Percentiles rank a stretch among this genome's conserved stretches.
These are phyloP conservation scores for Meloidogyne exigua DNA, from an alignment of 1,140 invertebrate species.

Conservation along the genomic window DNA sequence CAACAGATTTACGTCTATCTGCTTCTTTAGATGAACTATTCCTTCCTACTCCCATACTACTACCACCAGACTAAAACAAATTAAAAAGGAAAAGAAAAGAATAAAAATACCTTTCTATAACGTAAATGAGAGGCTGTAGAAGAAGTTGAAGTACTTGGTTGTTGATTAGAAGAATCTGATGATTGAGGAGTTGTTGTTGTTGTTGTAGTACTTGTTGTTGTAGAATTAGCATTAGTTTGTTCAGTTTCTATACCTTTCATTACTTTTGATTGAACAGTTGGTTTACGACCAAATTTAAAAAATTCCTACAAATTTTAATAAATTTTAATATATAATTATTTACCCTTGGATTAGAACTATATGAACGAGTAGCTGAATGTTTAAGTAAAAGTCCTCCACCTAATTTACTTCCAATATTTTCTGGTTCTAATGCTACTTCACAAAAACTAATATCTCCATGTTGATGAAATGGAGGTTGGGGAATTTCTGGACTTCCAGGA, in stretches of 20 bases:
- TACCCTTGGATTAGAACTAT: slow-evolving; percentile 52
- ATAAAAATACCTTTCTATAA: background rate
- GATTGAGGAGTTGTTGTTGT: background rate
- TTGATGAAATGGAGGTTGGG: slow-evolving; percentile 56
- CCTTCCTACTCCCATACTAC: slow-evolving; percentile 8
- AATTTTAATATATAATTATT: no score
- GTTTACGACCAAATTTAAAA: slow-evolving; percentile 46
- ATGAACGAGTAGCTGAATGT: slow-evolving; percentile 47
- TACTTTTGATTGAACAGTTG: slow-evolving; percentile 34
- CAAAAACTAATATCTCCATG: slow-evolving; percentile 59
- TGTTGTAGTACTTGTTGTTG: no score
- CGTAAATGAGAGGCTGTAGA: slow-evolving; percentile 13
- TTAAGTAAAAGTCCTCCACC: slow-evolving; percentile 38
- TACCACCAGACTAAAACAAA: slow-evolving; percentile 28
- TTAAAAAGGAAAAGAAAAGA: background rate
- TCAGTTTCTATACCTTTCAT: background rate
- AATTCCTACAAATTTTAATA: slow-evolving; percentile 34
- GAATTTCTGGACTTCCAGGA: slow-evolving; percentile 28
- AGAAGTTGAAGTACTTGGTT: slow-evolving; percentile 24
- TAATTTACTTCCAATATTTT: slow-evolving; percentile 13
- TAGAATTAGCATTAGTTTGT: background rate
- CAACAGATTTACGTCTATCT: slow-evolving; percentile 25
- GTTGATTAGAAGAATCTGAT: slow-evolving; percentile 5
- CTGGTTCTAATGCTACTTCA: slow-evolving; percentile 50
- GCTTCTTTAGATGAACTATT: slow-evolving; percentile 11